phyloP scores from a whole-genome alignment of 1,140 invertebrate species.

The Stegodyphus mimosarum region DNA sequence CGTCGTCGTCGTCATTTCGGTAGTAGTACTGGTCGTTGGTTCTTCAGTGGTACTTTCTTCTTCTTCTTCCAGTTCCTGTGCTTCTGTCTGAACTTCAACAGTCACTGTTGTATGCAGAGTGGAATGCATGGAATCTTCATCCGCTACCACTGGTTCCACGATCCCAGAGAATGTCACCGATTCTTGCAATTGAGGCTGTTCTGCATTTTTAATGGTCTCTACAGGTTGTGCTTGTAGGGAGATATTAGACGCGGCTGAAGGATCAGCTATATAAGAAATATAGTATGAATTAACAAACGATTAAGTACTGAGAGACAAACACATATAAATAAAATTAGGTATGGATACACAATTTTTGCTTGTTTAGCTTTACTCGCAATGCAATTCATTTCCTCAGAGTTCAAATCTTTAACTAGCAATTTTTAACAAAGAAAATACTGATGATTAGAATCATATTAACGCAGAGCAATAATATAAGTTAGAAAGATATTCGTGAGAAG shows the following conservation, averaged over 20 bases:
- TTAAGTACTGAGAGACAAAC: too few species aligned
- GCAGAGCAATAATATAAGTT: too few species aligned
- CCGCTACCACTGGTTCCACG: conserved; percentile 6
- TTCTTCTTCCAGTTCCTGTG: background rate
- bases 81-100: background rate
- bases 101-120: conserved; percentile 43
- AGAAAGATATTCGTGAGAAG: background rate
- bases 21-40: background rate
- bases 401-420: too few species aligned
- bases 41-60: background rate
- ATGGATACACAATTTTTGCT: too few species aligned
- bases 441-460: too few species aligned
- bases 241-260: background rate
- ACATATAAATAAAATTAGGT: too few species aligned
- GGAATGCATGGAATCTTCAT: conserved; percentile 13
- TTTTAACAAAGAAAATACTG: too few species aligned
- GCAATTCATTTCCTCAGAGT: too few species aligned
- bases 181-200: conserved; percentile 1
- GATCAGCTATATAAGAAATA: too few species aligned
- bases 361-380: too few species aligned
- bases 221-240: background rate
- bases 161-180: conserved; percentile 21
- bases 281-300: too few species aligned
- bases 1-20: background rate
- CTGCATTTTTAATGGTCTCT: conserved; percentile 1